A percentile compares a stretch with the other conserved stretches of the same genome.
Evolutionary conservation across 35 echinoderm and acorn worm species (phyloP).

Genomic region (Eucidaris tribuloides): DNA sequence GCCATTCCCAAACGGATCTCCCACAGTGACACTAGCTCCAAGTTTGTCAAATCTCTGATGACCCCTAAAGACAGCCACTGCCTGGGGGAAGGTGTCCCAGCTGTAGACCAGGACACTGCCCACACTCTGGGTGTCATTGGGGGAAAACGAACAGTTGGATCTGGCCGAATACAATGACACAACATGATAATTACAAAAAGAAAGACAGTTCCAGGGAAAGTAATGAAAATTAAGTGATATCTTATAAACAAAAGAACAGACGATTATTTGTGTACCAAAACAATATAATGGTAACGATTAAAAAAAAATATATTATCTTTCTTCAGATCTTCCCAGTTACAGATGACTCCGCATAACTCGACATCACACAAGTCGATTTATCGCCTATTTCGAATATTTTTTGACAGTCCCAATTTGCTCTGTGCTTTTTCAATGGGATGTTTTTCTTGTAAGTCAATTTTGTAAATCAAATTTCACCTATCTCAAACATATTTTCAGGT

Average conservation of each 20-base stretch:
- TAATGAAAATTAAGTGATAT: neutral
- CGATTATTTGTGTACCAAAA: neutral
- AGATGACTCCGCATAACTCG: no score
- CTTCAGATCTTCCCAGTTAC: neutral
- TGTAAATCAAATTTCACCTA: no score
- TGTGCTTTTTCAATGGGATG: no score
- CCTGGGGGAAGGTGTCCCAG: neutral
- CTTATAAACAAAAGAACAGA: neutral
- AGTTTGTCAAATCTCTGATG: slow-evolving; percentile 40
- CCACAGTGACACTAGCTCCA: slow-evolving; percentile 19
- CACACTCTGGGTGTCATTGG: slow-evolving; percentile 61
- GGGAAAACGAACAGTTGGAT: slow-evolving; percentile 15
- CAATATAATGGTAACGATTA: neutral
- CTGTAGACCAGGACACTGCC: slow-evolving; percentile 13
- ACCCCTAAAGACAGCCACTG: slow-evolving; percentile 7
- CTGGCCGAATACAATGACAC: no score
- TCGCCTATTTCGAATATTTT: no score
- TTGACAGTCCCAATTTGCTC: no score
- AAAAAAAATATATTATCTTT: neutral
- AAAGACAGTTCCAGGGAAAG: no score
- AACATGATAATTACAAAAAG: no score
- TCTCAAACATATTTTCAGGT: no score
- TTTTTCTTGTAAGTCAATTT: no score
- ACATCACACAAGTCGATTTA: no score
- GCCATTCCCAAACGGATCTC: slow-evolving; percentile 40